These are phyloP conservation scores for Phaedon cochleariae DNA, from an alignment of 2,888 invertebrate species.

Conservation along the genomic window DNA sequence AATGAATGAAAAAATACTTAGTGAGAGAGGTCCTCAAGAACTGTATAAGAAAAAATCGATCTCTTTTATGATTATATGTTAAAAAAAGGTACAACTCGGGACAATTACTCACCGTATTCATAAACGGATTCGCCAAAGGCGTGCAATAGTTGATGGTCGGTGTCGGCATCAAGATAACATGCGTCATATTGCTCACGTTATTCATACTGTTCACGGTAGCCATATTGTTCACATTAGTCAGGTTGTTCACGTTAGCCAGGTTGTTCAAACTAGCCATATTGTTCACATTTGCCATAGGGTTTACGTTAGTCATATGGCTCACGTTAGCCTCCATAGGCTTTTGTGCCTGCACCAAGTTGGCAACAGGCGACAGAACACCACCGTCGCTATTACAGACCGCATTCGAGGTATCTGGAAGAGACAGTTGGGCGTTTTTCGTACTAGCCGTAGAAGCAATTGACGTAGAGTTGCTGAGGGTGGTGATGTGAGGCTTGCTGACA, in stretches of 20 bases:
- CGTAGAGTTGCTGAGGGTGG: not conserved
- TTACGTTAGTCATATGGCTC: constrained; percentile 30
- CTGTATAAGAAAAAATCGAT: too few species aligned
- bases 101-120: constrained; percentile 57
- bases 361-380: constrained; percentile 10
- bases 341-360: constrained; percentile 18
- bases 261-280: too few species aligned
- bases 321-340: constrained; percentile 19
- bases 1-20: too few species aligned
- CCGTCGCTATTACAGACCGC: not conserved
- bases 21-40: too few species aligned
- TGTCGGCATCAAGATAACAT: constrained; percentile 38
- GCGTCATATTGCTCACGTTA: constrained; percentile 22
- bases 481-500: not conserved
- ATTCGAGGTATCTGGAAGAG: not conserved
- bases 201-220: too few species aligned
- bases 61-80: too few species aligned
- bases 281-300: constrained; percentile 36
- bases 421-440: not conserved
- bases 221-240: not conserved
- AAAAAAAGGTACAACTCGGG: too few species aligned
- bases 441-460: not conserved
- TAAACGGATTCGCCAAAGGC: constrained; percentile 41
- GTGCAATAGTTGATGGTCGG: constrained; percentile 47
- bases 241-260: too few species aligned